Base-by-base conservation (phyloP, 2,113 vertebrate genomes). In the Alectura lathami region DNA sequence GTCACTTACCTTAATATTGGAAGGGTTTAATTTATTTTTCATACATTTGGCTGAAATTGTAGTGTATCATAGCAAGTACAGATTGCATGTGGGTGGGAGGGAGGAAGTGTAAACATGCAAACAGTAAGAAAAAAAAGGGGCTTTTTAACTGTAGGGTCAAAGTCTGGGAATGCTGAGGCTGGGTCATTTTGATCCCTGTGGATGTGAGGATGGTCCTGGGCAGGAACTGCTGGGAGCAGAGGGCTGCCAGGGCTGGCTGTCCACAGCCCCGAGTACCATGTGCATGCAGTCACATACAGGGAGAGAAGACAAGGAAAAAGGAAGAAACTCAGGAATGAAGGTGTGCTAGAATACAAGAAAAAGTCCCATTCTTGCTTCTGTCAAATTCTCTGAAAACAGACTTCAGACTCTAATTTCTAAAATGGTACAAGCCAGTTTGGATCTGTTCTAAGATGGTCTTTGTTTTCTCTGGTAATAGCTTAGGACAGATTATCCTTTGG, bases 401-500 rank as follows among this genome's bases (percentile, higher is more conserved):
- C 40, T 81, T 59, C 34, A 75, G 15, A n/a, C 59, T 20, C 62
- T 64, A 24, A 60, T 66, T 85, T 88, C 62, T 73, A 27, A 85
- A 69, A 56, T 30, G 30, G 27, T 32, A 69, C 32, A 59, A 83
- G 38, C 42, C 76, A 77, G 77, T 88, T 30, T 59, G 45, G 26
- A 83, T 92, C 83, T 30, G 13, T 51, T 90, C 88, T 92, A 10
- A 77, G 42, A 76, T 62, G 32, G 24, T 73, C 80, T 87, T 91
- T 94, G 70, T 80, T 89, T 92, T 77, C 45, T 68, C 50, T 70
- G 53, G 48, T 87, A 57, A 70, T 73, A 63, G 26, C 26, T 86
- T 68, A 59, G 54, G 67, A 74, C 62, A 89, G 77, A 45, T 93
- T 73, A 79, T 95, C 91, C 83, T 92, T 79, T 85, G 69, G 91